Evolutionary conservation across 2,888 invertebrate genomes (phyloP), one percentile per base, ranked within the genome.

Genomic region (Lapara coniferarum): DNA sequence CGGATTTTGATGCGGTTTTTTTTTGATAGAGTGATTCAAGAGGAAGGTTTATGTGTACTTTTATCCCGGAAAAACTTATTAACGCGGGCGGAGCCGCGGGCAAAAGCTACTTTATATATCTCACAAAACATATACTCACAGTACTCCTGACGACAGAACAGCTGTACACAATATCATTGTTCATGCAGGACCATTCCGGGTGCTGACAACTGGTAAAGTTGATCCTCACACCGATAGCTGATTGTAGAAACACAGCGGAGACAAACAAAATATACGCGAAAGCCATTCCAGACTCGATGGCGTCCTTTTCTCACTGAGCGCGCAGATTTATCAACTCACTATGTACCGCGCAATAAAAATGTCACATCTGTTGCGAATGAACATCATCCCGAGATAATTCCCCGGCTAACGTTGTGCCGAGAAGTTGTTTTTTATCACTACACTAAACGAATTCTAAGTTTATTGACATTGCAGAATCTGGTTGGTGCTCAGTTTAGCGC

Each of bases 161-260:
- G 12, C 86, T 88, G 70, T 90, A 94, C 0, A 87, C 79, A 71
- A 93, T 84, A 53, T 93, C 89, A 77, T 88, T 86, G 73, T 89
- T 88, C 73, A 86, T 78, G 84, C 93, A 95, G 73, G 81, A 89
- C 95, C 94, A 94, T 66, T 89, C 90, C 0, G 87, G 78, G 71
- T 84, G 84, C 73, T 90, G 88, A 77, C 93, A 94, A 72, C 78
- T 89, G 0, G 89, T 90, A 69, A 94, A 94, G 73, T 89, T 90
- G 16, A 94, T 90, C 74, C 90, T 88, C 46, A 89, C 78, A 30
- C 85, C 86, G 8, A 77, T 51, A 19, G 25, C 53, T 2, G 59
- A 69, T 53, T 63, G 68, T 37, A 63, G 52, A 66, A 73, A 66
- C 46, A 77, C 71, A 81, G 68, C 66, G 82, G 67, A 19, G 82